These are phyloP conservation scores for Ruditapes philippinarum DNA, from an alignment of 1,140 invertebrate genomes.

Conservation along the genomic window DNA sequence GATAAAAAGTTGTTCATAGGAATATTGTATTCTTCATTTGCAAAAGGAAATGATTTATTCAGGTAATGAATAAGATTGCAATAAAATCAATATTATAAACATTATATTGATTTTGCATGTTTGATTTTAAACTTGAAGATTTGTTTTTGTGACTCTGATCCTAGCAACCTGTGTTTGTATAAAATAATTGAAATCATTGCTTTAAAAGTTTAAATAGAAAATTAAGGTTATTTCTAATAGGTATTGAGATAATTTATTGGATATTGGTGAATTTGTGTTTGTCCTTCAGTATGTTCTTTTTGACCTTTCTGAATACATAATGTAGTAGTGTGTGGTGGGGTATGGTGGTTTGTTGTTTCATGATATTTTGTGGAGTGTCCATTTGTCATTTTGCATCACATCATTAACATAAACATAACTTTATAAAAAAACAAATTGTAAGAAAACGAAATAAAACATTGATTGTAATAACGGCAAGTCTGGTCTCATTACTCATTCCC, in stretches of 20 bases:
- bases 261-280: constrained; percentile 52
- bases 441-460: background rate
- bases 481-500: constrained; percentile 41
- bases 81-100: constrained; percentile 55
- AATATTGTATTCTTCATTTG: background rate
- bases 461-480: constrained; percentile 2
- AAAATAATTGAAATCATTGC: constrained; percentile 32
- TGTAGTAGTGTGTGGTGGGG: constrained; percentile 65
- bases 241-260: background rate
- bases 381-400: constrained; percentile 68
- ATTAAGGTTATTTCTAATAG: background rate
- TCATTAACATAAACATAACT: constrained; percentile 34
- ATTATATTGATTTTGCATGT: constrained; percentile 25
- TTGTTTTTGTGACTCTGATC: constrained; percentile 42
- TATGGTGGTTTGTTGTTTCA: constrained; percentile 44
- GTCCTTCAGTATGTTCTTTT: constrained; percentile 52
- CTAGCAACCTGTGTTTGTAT: constrained; percentile 63
- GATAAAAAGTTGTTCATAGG: constrained; percentile 22
- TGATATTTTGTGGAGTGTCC: background rate
- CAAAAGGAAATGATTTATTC: constrained; percentile 44
- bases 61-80: constrained; percentile 47
- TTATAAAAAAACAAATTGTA: background rate
- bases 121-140: constrained; percentile 47
- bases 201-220: background rate
- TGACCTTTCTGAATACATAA: constrained; percentile 58